phyloP scores from a whole-genome alignment of 2,888 invertebrate genomes.

The Mechanitis messenoides region DNA sequence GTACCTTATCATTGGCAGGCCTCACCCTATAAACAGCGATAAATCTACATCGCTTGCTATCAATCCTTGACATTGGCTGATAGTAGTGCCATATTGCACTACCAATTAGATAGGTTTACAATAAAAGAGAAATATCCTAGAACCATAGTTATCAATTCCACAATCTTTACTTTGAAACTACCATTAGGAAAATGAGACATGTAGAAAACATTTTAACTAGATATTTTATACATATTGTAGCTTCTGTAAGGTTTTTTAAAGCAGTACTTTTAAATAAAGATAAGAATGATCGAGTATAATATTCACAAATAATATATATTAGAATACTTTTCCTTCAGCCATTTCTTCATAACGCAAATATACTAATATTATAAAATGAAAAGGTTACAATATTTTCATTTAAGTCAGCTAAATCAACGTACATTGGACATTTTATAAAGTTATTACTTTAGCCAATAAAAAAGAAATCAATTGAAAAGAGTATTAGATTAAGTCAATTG shows the following conservation, averaged over 20 bases:
- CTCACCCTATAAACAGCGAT: slow-evolving; percentile 53
- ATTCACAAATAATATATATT: too few species aligned
- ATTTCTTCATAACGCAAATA: too few species aligned
- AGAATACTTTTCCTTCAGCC: too few species aligned
- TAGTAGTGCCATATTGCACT: slow-evolving; percentile 63
- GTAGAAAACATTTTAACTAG: too few species aligned
- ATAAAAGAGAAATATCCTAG: slow-evolving; percentile 64
- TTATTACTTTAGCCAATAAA: slow-evolving; percentile 30
- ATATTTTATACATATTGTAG: too few species aligned
- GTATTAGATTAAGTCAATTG: slow-evolving; percentile 65
- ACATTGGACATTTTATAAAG: too few species aligned
- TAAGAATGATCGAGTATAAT: too few species aligned
- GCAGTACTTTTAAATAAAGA: too few species aligned
- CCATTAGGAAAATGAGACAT: neutral
- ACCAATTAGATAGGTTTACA: slow-evolving; percentile 68
- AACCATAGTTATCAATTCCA: slow-evolving; percentile 4
- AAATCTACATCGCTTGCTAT: slow-evolving; percentile 67
- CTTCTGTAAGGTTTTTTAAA: too few species aligned
- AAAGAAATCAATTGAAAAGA: slow-evolving; percentile 50
- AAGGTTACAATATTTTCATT: too few species aligned
- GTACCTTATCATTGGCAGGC: slow-evolving; percentile 58
- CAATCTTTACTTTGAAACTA: neutral
- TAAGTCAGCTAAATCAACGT: too few species aligned
- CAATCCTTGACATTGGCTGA: slow-evolving; percentile 66
- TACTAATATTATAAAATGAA: too few species aligned